Base-by-base conservation (phyloP, 2,888 invertebrate species). In the Didymodactylos carnosus region DNA sequence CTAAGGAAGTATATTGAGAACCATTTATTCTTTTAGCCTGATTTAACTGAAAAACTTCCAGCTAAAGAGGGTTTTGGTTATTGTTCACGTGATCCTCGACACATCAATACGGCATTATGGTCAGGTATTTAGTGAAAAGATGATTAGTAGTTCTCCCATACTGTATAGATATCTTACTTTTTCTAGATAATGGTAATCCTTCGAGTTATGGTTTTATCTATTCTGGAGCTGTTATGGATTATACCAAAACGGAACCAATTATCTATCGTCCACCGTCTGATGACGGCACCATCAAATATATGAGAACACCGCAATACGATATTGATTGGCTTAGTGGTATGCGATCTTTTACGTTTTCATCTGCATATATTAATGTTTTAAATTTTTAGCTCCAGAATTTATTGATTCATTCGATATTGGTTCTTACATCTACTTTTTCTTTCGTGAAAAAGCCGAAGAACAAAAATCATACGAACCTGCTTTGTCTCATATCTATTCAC, bases 161-260 rank as follows among this genome's bases (percentile, higher is more conserved):
- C n/a, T 11, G n/a, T 29, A 4, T 1, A 19, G 13, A 35, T 19
- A 13, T 69, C n/a, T n/a, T n/a, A n/a, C n/a, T n/a, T n/a, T n/a
- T n/a, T n/a, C 70, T 70, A 73, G 71, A 71, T 53, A 53, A 71
- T 43, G 74, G 74, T n/a, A 71, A 74, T 46, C 74, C 74, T 11
- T 27, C 53, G 51, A 72, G 69, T 43, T 46, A 46, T 53, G 62
- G 53, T 25, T 71, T 71, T 27, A 25, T 74, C 11, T 74, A 74
- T 40, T 41, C 74, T 25, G 74, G 62, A 11, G 71, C 74, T n/a
- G 71, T 71, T 16, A 53, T 74, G 35, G 74, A 74, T 40, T 74
- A 71, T 35, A 74, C 74, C 16, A 74, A 74, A 27, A 74, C 74
- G 16, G 74, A 74, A 23, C 74, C 74, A 19, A 71, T 74, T 62